phyloP scores from a whole-genome alignment of 2,113 vertebrate genomes.

The Acanthochromis polyacanthus region DNA sequence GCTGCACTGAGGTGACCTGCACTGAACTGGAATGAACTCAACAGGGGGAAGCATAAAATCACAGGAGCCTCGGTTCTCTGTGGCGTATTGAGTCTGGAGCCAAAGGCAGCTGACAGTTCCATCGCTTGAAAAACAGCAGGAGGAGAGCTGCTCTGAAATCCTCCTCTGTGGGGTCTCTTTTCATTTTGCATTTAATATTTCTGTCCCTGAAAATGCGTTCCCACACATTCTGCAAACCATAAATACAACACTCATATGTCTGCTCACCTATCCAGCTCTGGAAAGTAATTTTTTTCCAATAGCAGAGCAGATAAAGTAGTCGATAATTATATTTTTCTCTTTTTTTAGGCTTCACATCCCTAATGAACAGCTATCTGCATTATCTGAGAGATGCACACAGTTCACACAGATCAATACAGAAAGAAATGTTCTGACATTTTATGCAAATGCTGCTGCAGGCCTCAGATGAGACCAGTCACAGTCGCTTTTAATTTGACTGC shows the following conservation, averaged over 20 bases:
- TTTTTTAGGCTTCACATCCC: too few species aligned
- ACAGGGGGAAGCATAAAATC: constrained; percentile 3
- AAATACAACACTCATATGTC: neutral
- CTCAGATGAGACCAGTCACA: too few species aligned
- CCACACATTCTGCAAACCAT: neutral
- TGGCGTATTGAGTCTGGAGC: constrained; percentile 15
- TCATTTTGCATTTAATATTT: constrained; percentile 9
- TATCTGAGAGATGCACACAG: too few species aligned
- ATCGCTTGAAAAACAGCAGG: constrained; percentile 31
- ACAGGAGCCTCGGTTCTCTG: constrained; percentile 3
- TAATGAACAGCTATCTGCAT: too few species aligned
- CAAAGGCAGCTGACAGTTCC: constrained; percentile 22
- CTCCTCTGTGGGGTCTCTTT: neutral
- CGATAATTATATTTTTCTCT: too few species aligned
- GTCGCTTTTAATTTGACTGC: too few species aligned
- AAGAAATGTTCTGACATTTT: too few species aligned
- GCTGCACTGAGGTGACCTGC: neutral
- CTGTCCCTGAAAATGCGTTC: neutral
- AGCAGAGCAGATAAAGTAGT: too few species aligned
- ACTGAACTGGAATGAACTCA: constrained; percentile 1
- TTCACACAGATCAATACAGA: too few species aligned
- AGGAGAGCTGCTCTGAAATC: constrained; percentile 13
- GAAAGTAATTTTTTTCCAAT: neutral
- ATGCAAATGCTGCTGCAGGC: too few species aligned
- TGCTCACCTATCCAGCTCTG: neutral